These are phyloP conservation scores for Hydrocynus forskahlii DNA, from an alignment of 2,797 vertebrate species.

Conservation along the genomic window DNA sequence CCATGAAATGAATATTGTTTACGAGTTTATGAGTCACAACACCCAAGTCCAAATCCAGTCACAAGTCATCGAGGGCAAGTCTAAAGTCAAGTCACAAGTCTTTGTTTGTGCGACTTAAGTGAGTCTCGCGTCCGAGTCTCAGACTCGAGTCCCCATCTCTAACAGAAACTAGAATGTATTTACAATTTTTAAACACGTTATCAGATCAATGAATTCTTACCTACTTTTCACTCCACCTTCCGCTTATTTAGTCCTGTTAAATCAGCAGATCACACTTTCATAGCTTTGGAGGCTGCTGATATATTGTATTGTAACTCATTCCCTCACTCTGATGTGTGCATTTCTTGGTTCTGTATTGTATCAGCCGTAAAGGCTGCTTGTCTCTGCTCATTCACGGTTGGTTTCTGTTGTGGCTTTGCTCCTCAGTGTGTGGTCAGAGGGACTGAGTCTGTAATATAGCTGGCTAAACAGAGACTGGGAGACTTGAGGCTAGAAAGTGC, in stretches of 20 bases:
- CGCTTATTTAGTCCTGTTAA: constrained; percentile 28
- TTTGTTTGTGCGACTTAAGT: too few relatives aligned
- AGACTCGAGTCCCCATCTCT: too few relatives aligned
- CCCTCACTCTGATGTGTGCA: constrained; percentile 23
- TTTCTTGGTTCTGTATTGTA: constrained; percentile 9
- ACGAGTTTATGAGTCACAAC: too few relatives aligned
- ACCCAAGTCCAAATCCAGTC: too few relatives aligned
- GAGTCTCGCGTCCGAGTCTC: too few relatives aligned
- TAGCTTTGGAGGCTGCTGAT: constrained; percentile 34
- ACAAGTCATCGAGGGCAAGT: too few relatives aligned
- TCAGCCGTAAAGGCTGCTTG: constrained; percentile 17
- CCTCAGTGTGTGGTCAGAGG: not conserved
- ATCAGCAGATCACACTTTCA: constrained; percentile 15
- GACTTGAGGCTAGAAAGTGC: constrained; percentile 37
- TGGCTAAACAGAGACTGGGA: constrained; percentile 16
- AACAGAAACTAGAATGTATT: too few relatives aligned
- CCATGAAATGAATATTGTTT: too few relatives aligned
- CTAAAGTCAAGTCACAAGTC: too few relatives aligned
- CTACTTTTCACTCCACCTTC: not conserved
- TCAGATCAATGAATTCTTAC: too few relatives aligned
- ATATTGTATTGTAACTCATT: constrained; percentile 37
- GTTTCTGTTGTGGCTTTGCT: not conserved
- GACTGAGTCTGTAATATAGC: constrained; percentile 4
- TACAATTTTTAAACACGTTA: not conserved
- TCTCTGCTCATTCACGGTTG: not conserved